These are phyloP conservation scores for Xenus cinereus DNA, from an alignment of 2,113 vertebrate genomes.

Conservation along the genomic window DNA sequence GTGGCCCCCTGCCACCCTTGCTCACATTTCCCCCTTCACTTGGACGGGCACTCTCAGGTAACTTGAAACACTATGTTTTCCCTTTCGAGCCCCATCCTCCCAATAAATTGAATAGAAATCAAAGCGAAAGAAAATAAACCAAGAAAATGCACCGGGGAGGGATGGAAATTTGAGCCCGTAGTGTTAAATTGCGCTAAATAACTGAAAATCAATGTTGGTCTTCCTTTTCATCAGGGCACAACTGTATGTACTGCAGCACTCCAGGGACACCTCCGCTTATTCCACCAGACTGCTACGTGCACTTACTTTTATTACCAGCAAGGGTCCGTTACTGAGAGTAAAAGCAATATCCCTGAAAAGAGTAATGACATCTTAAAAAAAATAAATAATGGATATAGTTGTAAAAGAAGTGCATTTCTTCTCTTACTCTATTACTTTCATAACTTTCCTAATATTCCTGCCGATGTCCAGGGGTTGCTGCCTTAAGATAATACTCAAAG, in stretches of 20 bases:
- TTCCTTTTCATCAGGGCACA: slow-evolving; percentile 18
- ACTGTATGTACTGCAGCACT: not conserved
- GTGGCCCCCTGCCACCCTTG: not conserved
- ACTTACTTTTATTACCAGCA: not conserved
- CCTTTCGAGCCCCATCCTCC: not conserved
- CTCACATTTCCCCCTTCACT: not conserved
- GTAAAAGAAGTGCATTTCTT: not conserved
- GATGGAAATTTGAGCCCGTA: not conserved
- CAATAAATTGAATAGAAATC: not conserved
- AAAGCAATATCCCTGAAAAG: slow-evolving; percentile 3
- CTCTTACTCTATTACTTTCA: not conserved
- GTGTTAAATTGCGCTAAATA: slow-evolving; percentile 48
- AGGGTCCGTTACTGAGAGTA: not conserved
- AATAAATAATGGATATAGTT: not conserved
- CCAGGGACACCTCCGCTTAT: not conserved
- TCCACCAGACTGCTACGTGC: not conserved
- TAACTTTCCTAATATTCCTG: not conserved
- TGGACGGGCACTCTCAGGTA: no score
- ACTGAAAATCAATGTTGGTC: slow-evolving; percentile 49
- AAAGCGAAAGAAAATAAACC: not conserved
- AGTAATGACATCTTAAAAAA: not conserved
- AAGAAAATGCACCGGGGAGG: not conserved
- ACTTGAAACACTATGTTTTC: accelerated
- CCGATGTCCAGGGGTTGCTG: not conserved
- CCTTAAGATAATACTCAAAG: not conserved